phyloP scores from a whole-genome alignment of 2,797 vertebrate genomes.

The Tiaroga cobitis region DNA sequence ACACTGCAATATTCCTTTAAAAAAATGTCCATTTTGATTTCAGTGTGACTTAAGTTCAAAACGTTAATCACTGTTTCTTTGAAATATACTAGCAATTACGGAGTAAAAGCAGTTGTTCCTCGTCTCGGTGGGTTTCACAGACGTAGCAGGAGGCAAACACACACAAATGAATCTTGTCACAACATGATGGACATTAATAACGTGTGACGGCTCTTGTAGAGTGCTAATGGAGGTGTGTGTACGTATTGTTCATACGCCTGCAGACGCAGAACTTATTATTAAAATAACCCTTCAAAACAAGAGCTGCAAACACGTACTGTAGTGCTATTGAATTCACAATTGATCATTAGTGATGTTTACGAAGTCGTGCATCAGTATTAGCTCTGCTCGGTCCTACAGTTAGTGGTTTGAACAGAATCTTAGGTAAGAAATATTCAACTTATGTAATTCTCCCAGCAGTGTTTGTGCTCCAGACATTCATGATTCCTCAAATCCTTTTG shows the following conservation, averaged over 20 bases:
- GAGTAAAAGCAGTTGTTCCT: neutral
- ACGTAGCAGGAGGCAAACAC: slow-evolving; percentile 20
- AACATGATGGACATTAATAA: slow-evolving; percentile 46
- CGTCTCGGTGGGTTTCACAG: neutral
- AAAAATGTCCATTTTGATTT: neutral
- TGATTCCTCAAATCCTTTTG: neutral
- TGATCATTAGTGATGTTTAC: neutral
- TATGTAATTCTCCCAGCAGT: neutral
- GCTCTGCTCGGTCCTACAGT: neutral
- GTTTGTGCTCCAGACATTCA: neutral
- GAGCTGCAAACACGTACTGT: neutral
- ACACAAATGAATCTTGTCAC: slow-evolving; percentile 44
- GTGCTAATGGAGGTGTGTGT: slow-evolving; percentile 51
- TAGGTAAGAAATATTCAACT: neutral
- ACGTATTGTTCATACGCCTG: neutral
- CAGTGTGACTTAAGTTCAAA: neutral
- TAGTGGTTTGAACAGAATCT: neutral
- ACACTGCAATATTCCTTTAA: neutral
- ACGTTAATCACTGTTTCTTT: neutral
- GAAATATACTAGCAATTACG: no score
- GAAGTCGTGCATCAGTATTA: neutral
- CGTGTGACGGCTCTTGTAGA: slow-evolving; percentile 50
- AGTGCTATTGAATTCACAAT: neutral
- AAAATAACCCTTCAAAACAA: neutral
- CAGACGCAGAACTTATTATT: neutral